Evolutionary conservation across 2,113 vertebrate species (phyloP).

Genomic region (Tenrec ecaudatus): DNA sequence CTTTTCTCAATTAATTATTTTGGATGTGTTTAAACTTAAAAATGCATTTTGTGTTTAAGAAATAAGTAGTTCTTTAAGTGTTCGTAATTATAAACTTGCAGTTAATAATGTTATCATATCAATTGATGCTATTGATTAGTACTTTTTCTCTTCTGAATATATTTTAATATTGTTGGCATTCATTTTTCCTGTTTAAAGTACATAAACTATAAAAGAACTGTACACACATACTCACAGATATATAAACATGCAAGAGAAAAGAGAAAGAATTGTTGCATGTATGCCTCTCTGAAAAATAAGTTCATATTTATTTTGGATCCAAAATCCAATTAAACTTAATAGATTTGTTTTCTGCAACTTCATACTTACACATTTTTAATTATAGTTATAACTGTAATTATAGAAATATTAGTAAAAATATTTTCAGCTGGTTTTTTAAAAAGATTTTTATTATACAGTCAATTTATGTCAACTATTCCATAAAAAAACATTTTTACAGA

Average conservation of each 20-base stretch:
- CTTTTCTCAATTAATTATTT: conserved; percentile 9
- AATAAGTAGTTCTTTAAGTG: conserved; percentile 40
- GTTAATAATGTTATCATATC: background rate
- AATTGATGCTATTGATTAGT: background rate
- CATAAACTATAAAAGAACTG: background rate
- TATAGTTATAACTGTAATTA: background rate
- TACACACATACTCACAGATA: background rate
- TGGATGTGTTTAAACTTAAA: conserved; percentile 50
- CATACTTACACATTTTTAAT: background rate
- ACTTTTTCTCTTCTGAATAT: background rate
- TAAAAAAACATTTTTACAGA: background rate
- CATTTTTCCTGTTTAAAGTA: background rate
- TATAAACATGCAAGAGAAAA: background rate
- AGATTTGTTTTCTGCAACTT: background rate
- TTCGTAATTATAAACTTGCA: conserved; percentile 34
- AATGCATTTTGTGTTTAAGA: conserved; percentile 7
- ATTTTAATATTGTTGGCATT: background rate
- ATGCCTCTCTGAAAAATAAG: background rate
- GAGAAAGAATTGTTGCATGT: background rate
- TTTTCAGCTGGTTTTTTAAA: too few relatives aligned
- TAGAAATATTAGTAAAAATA: too few relatives aligned
- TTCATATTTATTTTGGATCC: background rate
- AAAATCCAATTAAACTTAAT: conserved; percentile 3
- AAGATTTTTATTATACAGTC: background rate
- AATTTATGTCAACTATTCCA: background rate